These are phyloP conservation scores for Macrotus californicus DNA, from an alignment of 2,113 vertebrate species.

Conservation along the genomic window DNA sequence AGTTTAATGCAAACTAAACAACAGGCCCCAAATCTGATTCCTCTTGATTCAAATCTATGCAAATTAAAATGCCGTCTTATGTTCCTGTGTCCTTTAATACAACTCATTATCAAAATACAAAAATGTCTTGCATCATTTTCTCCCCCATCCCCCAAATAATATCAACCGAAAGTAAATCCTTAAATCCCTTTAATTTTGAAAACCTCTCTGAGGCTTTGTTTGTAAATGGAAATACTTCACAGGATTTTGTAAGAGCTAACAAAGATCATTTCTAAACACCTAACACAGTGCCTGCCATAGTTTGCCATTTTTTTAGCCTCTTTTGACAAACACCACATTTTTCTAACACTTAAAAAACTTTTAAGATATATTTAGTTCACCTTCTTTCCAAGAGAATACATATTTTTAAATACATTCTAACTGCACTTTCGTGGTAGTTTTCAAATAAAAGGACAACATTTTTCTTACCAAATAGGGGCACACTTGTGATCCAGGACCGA, in stretches of 20 bases:
- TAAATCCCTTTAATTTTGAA: neutral
- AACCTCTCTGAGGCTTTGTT: neutral
- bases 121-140: neutral
- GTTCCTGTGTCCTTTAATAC: neutral
- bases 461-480: slow-evolving; percentile 93
- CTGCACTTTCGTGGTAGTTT: neutral
- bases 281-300: neutral
- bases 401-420: neutral
- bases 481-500: slow-evolving; percentile 93
- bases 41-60: neutral
- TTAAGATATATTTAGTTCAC: neutral
- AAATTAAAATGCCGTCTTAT: neutral
- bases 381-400: neutral
- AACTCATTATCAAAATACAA: neutral
- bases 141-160: neutral
- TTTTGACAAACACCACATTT: neutral
- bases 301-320: neutral
- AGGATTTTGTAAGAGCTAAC: neutral
- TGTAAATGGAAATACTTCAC: neutral
- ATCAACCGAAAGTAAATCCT: neutral
- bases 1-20: neutral
- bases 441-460: neutral
- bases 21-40: neutral
- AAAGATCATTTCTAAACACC: neutral
- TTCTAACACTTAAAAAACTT: neutral